Evolutionary conservation across 2,888 invertebrate genomes (phyloP).

Genomic region (Leucozona laternaria): DNA sequence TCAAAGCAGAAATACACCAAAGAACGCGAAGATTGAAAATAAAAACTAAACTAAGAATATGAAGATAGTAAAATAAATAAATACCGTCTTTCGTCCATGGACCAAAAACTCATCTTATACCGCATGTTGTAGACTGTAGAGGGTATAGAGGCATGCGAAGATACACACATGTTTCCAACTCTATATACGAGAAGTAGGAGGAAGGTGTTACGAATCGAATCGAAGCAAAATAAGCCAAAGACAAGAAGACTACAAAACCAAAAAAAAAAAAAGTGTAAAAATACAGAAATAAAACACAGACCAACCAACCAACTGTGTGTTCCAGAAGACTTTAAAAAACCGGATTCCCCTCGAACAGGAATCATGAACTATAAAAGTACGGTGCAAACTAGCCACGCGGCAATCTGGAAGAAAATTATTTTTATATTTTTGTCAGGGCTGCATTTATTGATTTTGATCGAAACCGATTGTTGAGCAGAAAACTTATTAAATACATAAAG

Average conservation of each 20-base stretch:
- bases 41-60: slow-evolving; percentile 30
- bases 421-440: background rate
- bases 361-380: slow-evolving; percentile 38
- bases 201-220: slow-evolving; percentile 55
- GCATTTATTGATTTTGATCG: background rate
- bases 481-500: too few species aligned
- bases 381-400: slow-evolving; percentile 69
- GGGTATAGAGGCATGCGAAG: slow-evolving; percentile 14
- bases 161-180: slow-evolving; percentile 6
- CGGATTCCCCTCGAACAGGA: slow-evolving; percentile 56
- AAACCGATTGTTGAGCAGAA: too few species aligned
- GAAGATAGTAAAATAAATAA: slow-evolving; percentile 52
- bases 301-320: slow-evolving; percentile 11
- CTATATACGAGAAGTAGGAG: slow-evolving; percentile 7
- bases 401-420: slow-evolving; percentile 34
- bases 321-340: slow-evolving; percentile 40
- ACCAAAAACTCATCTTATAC: slow-evolving; percentile 43
- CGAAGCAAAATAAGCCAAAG: slow-evolving; percentile 37
- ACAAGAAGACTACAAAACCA: slow-evolving; percentile 26
- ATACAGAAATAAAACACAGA: slow-evolving; percentile 46
- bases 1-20: slow-evolving; percentile 46
- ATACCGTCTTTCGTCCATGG: slow-evolving; percentile 52
- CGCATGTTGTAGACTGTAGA: background rate
- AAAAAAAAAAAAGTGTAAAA: slow-evolving; percentile 40
- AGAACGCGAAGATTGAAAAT: slow-evolving; percentile 33